Percentiles rank a stretch among this genome's conserved stretches.
These are phyloP conservation scores for Torymus tubicola DNA, from an alignment of 2,888 invertebrate species.

Conservation along the genomic window DNA sequence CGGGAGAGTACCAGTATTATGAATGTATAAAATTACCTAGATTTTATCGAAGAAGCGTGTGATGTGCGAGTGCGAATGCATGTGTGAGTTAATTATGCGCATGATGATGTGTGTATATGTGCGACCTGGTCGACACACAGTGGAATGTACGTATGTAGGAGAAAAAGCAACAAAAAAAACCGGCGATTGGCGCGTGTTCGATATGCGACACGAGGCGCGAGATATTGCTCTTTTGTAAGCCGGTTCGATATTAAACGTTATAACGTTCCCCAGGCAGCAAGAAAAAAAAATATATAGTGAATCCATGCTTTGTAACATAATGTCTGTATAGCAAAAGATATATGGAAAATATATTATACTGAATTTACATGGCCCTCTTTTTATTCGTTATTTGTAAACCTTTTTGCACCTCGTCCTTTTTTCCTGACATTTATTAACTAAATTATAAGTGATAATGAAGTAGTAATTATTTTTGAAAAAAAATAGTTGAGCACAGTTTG, in stretches of 20 bases:
- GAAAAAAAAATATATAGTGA: constrained; percentile 68
- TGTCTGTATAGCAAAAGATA: constrained; percentile 77
- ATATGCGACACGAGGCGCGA: constrained; percentile 28
- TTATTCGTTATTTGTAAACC: constrained; percentile 28
- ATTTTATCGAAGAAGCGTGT: constrained; percentile 60
- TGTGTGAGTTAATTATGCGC: constrained; percentile 36
- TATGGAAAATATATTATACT: constrained; percentile 77
- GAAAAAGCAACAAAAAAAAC: constrained; percentile 18
- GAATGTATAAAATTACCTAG: constrained; percentile 73
- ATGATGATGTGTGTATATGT: no score
- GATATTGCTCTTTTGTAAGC: constrained; percentile 43
- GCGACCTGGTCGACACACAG: constrained; percentile 35
- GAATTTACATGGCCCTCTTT: constrained; percentile 68
- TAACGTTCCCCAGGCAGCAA: constrained; percentile 68
- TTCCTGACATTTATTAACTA: no score
- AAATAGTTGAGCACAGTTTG: no score
- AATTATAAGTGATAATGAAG: no score
- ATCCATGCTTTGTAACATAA: constrained; percentile 76
- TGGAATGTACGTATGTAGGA: constrained; percentile 17
- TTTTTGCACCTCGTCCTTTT: no score
- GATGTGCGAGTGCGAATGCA: constrained; percentile 58
- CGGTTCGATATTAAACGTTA: constrained; percentile 63
- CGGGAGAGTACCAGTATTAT: constrained; percentile 76
- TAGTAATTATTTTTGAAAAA: no score
- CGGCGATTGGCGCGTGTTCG: constrained; percentile 15